These are phyloP conservation scores for Channa maculata DNA, from an alignment of 2,113 vertebrate genomes.

Conservation along the genomic window DNA sequence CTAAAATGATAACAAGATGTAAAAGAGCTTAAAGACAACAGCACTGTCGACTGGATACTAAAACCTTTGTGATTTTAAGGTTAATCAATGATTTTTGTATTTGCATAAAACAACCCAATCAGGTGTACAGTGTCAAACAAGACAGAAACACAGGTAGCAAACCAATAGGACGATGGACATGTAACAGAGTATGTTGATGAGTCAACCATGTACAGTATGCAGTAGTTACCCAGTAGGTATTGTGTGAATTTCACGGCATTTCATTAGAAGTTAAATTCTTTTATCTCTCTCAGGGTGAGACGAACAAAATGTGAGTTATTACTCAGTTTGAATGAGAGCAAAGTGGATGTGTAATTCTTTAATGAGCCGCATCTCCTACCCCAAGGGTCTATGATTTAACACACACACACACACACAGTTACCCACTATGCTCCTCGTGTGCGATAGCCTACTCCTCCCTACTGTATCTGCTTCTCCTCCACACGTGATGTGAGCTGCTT, in stretches of 20 bases:
- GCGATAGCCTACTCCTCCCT: too few species aligned
- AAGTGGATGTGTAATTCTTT: constrained; percentile 68
- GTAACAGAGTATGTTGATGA: neutral
- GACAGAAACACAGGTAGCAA: neutral
- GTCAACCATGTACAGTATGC: too few species aligned
- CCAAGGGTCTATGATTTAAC: constrained; percentile 48
- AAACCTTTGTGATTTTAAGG: too few species aligned
- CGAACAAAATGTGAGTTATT: constrained; percentile 18
- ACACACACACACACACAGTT: neutral
- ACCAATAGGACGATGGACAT: constrained; percentile 11
- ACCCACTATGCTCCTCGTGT: too few species aligned
- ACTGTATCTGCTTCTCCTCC: too few species aligned
- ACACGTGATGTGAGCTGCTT: too few species aligned
- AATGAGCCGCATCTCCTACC: constrained; percentile 62
- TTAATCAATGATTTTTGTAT: neutral
- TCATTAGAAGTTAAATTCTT: constrained; percentile 12
- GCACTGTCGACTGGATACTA: too few species aligned
- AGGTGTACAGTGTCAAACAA: neutral
- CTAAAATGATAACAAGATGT: constrained; percentile 33
- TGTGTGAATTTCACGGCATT: neutral
- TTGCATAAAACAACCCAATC: constrained; percentile 29
- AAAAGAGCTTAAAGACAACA: neutral
- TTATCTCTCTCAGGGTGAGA: constrained; percentile 22
- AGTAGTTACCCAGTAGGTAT: neutral
- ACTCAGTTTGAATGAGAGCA: constrained; percentile 45